These are phyloP conservation scores for Tringa solitaria DNA, from an alignment of 2,113 vertebrate species.

Conservation along the genomic window DNA sequence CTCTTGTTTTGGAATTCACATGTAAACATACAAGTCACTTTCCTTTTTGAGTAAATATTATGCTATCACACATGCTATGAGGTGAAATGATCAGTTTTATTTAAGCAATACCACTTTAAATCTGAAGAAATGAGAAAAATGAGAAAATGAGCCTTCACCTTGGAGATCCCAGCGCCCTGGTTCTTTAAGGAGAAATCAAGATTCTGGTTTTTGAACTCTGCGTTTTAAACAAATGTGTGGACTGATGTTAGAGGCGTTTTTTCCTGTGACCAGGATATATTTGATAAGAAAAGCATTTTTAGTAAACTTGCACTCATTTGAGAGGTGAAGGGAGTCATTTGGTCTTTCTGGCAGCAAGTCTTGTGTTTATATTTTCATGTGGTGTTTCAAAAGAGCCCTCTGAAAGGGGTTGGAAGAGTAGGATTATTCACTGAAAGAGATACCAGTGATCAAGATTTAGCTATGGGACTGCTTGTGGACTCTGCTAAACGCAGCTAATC, in stretches of 20 bases:
- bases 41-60: background rate
- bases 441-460: background rate
- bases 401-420: background rate
- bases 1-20: background rate
- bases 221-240: background rate
- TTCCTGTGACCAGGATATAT: background rate
- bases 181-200: conserved; percentile 19
- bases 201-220: background rate
- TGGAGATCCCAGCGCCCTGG: background rate
- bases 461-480: background rate
- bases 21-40: background rate
- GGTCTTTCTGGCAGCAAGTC: background rate
- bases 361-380: background rate
- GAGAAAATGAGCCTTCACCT: background rate
- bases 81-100: background rate
- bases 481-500: background rate
- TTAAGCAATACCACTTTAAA: background rate
- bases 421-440: background rate
- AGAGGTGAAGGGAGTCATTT: background rate
- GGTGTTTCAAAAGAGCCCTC: background rate
- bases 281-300: background rate
- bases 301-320: background rate
- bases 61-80: background rate
- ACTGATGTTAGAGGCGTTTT: background rate
- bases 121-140: background rate